Evolutionary conservation across 1,140 invertebrate genomes (phyloP), one percentile per base, ranked within the genome.

Genomic region (Neodiprion fabricii): DNA sequence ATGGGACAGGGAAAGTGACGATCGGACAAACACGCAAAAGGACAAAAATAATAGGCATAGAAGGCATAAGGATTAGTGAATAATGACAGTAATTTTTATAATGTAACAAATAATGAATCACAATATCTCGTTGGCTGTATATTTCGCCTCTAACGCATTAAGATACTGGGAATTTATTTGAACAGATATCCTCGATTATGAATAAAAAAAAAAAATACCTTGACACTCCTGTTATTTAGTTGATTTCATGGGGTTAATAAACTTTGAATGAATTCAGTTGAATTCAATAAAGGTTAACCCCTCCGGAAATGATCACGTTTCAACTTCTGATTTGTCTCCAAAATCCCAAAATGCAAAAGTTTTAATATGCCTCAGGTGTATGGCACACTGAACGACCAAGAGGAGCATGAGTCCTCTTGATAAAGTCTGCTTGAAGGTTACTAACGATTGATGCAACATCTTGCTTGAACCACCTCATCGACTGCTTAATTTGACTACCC

Each of bases 381-480:
- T 40, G 28, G 28, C 28, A 81, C 79, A 74, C 80, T 47, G 72
- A 10, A 79, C 77, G 48, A 68, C 79, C 81, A 12, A 83, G 9
- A 48, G n/a, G 66, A 14, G 76, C n/a, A 71, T 72, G 67, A n/a
- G 77, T 76, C 11, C 68, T 50, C 21, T 83, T 23, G 40, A 67
- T 61, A 69, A 79, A 82, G 72, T 81, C 78, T 2, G 80, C 81
- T 70, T 79, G 75, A n/a, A 48, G 72, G 28, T 61, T 48, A 67
- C 74, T 77, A 50, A 79, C 76, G 48, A 78, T 69, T 9, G 77
- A 79, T 70, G 73, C 47, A 4, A 70, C 17, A 10, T 78, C 75
- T 47, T 75, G 7, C 73, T 78, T 75, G 65, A 75, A 76, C 77
- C 77, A 83, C 4, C 77, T 70, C 53, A 85, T 28, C 21, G 79